Evolutionary conservation across 2,888 invertebrate species (phyloP), one percentile per base, ranked within the genome.

Genomic region (Phragmatobia fuliginosa): DNA sequence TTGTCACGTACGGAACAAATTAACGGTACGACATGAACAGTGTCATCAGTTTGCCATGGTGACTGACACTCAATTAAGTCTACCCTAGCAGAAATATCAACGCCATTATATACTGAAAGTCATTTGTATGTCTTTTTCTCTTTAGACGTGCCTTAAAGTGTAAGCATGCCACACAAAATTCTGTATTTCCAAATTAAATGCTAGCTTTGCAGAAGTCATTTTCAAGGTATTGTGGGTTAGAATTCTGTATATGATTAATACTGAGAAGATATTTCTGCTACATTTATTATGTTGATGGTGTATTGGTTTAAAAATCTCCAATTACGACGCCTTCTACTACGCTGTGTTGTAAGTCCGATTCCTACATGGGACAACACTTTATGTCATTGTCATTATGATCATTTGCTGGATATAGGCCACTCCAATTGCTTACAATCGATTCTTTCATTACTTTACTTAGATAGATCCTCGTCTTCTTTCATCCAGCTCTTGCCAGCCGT

Each of bases 41-140:
- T 36, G 61, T 70, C 70, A 70, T 58, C 49, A 49, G 63, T 70
- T 67, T 58, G 62, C 67, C 49, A 58, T 62, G 28, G 33, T 70
- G 67, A 70, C 63, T 70, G 70, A 70, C 70, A 70, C 67, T 52
- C 67, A 67, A 70, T 70, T 70, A 70, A 70, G 66, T 52, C 63
- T 63, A 67, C 70, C 59, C 63, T 38, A 25, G 70, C 66, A 70
- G 41, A 70, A 63, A 67, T 67, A 66, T 63, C 36, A 67, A 31
- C 59, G 38, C 63, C 6, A 62, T 63, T 28, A 62, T 66, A 61
- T 70, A 66, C 56, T 7, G 10, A 52, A 62, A 18, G 33, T 45
- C 25, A 59, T 58, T 41, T 28, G 58, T 49, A 33, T 62, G n/a
- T 28, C 18, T 58, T 14, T 56, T 41, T 56, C 65, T 62, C 33